A percentile compares a stretch with the other conserved stretches of the same genome.
phyloP scores from a whole-genome alignment of 2,797 vertebrate species.

The Lepus oiostolus region DNA sequence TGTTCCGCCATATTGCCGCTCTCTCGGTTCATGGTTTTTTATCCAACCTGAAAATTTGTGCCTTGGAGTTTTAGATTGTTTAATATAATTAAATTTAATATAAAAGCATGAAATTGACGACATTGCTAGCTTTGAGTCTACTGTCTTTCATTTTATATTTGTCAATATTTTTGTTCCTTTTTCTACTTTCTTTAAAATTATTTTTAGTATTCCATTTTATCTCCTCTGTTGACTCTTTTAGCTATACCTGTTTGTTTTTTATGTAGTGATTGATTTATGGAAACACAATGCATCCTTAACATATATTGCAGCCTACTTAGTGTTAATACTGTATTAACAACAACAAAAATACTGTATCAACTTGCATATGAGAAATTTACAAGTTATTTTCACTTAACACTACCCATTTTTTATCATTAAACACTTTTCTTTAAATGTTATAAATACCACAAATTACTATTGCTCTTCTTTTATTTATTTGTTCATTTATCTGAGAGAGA shows the following conservation, averaged over 20 bases:
- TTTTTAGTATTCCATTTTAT: conserved; percentile 25
- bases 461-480: conserved; percentile 13
- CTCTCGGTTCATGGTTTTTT: not conserved
- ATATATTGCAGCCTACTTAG: not conserved
- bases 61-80: not conserved
- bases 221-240: not conserved
- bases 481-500: too few relatives aligned
- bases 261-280: conserved; percentile 34
- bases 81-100: conserved; percentile 15
- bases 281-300: not conserved
- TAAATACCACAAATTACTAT: not conserved
- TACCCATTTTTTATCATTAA: not conserved
- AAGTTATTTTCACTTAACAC: not conserved
- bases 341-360: not conserved
- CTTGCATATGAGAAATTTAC: not conserved
- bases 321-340: not conserved
- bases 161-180: not conserved
- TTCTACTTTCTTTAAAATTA: conserved; percentile 18
- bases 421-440: not conserved
- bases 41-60: not conserved
- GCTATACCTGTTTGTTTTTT: not conserved
- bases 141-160: conserved; percentile 24
- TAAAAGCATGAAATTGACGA: conserved; percentile 1
- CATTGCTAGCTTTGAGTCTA: not conserved
- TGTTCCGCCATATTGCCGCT: too few relatives aligned